Evolutionary conservation across 2,888 invertebrate species (phyloP).

Genomic region (Ichneumoninae sp.): DNA sequence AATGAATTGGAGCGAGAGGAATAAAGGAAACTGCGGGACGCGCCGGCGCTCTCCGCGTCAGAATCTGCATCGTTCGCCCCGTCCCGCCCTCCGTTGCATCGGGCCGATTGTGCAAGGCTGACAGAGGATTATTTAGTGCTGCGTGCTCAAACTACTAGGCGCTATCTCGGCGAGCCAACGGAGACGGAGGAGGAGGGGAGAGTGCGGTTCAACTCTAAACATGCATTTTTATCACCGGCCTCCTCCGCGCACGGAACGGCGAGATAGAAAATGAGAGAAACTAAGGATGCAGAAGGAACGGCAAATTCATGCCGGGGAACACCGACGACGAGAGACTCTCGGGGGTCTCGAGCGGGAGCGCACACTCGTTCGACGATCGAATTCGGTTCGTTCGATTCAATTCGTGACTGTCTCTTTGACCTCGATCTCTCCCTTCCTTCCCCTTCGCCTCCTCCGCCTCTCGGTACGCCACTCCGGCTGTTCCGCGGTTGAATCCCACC

Average conservation of each 20-base stretch:
- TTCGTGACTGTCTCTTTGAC: conserved; percentile 69
- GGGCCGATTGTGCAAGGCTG: conserved; percentile 61
- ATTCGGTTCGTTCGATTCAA: conserved; percentile 66
- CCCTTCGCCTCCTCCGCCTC: conserved; percentile 20
- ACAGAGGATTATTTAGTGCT: conserved; percentile 68
- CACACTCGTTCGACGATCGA: conserved; percentile 56
- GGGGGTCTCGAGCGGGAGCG: neutral
- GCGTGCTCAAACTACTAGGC: neutral
- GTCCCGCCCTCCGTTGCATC: neutral
- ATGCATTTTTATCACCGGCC: conserved; percentile 49
- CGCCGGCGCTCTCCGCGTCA: neutral
- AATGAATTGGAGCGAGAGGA: conserved; percentile 27
- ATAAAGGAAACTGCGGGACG: neutral
- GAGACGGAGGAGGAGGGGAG: neutral
- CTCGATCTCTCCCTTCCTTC: conserved; percentile 54
- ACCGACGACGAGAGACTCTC: conserved; percentile 27
- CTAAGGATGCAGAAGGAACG: conserved; percentile 5
- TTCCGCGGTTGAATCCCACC: conserved; percentile 57
- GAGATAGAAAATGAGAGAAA: conserved; percentile 16
- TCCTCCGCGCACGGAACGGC: conserved; percentile 3
- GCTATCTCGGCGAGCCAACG: neutral
- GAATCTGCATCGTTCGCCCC: conserved; percentile 4
- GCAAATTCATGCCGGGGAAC: conserved; percentile 43
- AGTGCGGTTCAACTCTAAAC: conserved; percentile 39
- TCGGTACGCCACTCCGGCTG: conserved; percentile 52